Conservation (phyloP, 2,888 invertebrate genomes). For the Homarus gammarus region DNA sequence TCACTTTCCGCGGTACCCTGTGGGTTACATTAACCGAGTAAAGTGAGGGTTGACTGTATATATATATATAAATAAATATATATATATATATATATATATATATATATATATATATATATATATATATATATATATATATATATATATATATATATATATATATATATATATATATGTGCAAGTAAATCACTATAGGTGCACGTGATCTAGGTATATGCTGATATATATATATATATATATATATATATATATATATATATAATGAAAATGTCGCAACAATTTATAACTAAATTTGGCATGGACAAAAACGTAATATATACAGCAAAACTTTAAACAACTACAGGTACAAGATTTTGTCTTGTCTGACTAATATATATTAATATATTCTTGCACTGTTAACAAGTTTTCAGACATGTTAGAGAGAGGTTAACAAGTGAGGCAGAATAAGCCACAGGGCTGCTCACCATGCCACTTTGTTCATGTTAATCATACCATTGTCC, state of each 20-base stretch:
- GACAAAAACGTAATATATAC: neutral
- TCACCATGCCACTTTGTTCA: neutral
- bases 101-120: too few species aligned
- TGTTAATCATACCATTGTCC: neutral
- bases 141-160: too few species aligned
- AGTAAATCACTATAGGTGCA: too few species aligned
- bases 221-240: neutral
- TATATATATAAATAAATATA: too few species aligned
- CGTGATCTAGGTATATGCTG: neutral
- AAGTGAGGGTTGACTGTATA: too few species aligned
- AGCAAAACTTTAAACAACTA: neutral
- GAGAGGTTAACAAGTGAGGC: neutral
- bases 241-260: constrained; percentile 23
- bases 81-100: too few species aligned
- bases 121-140: too few species aligned
- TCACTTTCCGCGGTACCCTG: too few species aligned
- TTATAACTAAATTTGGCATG: neutral
- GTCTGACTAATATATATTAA: neutral
- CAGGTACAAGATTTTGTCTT: neutral
- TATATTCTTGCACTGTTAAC: neutral
- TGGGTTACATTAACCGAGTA: too few species aligned
- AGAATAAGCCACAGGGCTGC: neutral
- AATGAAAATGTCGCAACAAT: neutral
- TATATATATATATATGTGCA: neutral
- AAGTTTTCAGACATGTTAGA: neutral